Conservation (phyloP, 2,113 vertebrate genomes). For the Suncus etruscus region DNA sequence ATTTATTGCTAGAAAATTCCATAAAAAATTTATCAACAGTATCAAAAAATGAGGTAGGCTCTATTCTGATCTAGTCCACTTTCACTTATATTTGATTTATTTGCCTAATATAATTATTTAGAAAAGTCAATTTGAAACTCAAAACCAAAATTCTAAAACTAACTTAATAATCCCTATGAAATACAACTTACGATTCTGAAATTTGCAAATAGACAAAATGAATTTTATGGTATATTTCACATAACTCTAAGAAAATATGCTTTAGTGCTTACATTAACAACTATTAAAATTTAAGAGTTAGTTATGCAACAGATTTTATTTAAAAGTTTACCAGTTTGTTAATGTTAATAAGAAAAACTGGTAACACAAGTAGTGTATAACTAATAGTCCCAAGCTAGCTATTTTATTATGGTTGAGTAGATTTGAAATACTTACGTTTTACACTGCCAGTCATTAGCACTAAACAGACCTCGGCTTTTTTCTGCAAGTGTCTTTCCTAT, state of each 20-base stretch:
- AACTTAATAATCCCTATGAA: conserved; percentile 7
- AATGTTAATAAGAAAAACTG: background rate
- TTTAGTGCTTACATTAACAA: background rate
- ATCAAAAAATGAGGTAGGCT: conserved; percentile 13
- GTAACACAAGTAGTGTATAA: background rate
- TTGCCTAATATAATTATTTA: background rate
- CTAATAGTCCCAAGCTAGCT: background rate
- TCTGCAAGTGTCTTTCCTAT: conserved; percentile 99
- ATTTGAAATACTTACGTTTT: conserved; percentile 93
- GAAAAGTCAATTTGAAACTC: conserved; percentile 1
- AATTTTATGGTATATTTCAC: conserved; percentile 41
- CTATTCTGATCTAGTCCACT: background rate
- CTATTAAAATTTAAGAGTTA: background rate
- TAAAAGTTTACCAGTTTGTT: background rate
- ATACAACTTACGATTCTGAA: conserved; percentile 21
- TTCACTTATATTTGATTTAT: background rate
- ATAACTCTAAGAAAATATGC: background rate
- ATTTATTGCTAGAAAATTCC: background rate
- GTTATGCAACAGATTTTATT: conserved; percentile 22
- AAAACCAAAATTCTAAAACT: conserved; percentile 18
- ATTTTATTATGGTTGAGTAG: background rate
- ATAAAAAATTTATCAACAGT: background rate
- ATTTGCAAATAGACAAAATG: conserved; percentile 21
- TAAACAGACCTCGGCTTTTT: conserved; percentile 98
- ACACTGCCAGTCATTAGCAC: conserved; percentile 99